Conservation (phyloP, 2,113 vertebrate species). For the Salvelinus fontinalis region DNA sequence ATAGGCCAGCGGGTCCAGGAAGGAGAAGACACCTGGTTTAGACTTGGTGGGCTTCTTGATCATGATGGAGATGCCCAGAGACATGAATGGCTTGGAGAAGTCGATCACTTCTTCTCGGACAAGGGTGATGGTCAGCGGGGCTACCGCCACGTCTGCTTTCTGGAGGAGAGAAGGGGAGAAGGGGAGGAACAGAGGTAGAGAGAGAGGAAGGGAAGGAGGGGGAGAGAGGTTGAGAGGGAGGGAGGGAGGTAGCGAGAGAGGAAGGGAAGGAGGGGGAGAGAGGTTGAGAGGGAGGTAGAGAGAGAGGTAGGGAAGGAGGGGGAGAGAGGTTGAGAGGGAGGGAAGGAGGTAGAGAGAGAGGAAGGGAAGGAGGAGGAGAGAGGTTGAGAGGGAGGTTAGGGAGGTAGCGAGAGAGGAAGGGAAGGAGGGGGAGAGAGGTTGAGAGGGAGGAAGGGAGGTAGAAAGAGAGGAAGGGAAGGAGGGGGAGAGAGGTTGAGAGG, state of each 20-base stretch:
- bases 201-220: neutral
- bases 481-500: neutral
- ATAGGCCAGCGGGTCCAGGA: constrained; percentile 96
- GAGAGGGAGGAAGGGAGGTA: neutral
- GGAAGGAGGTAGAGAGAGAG: neutral
- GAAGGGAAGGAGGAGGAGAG: neutral
- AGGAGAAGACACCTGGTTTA: constrained; percentile 97
- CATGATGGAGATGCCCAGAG: constrained; percentile 98
- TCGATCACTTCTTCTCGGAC: constrained; percentile 98
- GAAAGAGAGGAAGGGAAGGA: neutral
- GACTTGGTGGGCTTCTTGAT: constrained; percentile 99
- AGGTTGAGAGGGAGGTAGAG: too few relatives aligned
- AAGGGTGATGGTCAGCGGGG: constrained; percentile 95
- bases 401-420: neutral
- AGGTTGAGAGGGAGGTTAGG: neutral
- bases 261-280: too few relatives aligned
- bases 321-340: neutral
- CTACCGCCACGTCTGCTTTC: constrained; percentile 96
- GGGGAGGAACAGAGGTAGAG: neutral
- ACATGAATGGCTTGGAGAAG: constrained; percentile 99
- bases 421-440: neutral
- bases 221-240: neutral
- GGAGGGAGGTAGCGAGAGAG: too few relatives aligned
- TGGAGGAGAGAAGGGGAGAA: constrained; percentile 48
- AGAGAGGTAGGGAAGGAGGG: constrained; percentile 1